phyloP scores from a whole-genome alignment of 2,113 vertebrate species.

The Lipotes vexillifer region DNA sequence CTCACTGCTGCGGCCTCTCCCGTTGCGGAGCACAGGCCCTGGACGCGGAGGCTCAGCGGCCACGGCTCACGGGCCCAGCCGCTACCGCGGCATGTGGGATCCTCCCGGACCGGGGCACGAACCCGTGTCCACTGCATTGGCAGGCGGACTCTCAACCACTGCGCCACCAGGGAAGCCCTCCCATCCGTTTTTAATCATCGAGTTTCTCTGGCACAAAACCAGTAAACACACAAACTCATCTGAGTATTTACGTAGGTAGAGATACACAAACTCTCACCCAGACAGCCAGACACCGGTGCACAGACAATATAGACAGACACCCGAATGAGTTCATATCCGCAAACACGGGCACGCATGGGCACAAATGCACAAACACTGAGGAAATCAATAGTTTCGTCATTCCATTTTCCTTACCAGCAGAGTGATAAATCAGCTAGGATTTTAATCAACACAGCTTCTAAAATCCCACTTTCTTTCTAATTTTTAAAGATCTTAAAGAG shows the following conservation, averaged over 20 bases:
- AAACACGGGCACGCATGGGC: not conserved
- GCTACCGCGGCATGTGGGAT: too few species aligned
- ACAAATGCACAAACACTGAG: not conserved
- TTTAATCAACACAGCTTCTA: slow-evolving; percentile 21
- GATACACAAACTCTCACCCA: not conserved
- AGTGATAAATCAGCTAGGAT: not conserved
- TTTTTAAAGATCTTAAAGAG: slow-evolving; percentile 1
- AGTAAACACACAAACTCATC: not conserved
- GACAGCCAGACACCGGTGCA: not conserved
- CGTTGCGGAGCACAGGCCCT: too few species aligned
- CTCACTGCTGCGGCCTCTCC: too few species aligned
- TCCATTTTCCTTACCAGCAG: not conserved
- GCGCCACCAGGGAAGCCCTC: too few species aligned
- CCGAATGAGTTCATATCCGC: not conserved
- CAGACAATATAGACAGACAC: not conserved
- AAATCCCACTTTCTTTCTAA: not conserved
- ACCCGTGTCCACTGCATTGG: too few species aligned
- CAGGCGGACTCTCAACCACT: too few species aligned
- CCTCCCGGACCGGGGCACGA: too few species aligned
- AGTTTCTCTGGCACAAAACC: not conserved
- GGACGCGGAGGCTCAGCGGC: too few species aligned
- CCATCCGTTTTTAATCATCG: not conserved
- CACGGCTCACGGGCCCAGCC: too few species aligned
- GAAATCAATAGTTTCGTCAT: slow-evolving; percentile 32
- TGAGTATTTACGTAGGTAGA: not conserved